Base-by-base conservation (phyloP, 2,888 invertebrate species). In the Diplolepis rosae region DNA sequence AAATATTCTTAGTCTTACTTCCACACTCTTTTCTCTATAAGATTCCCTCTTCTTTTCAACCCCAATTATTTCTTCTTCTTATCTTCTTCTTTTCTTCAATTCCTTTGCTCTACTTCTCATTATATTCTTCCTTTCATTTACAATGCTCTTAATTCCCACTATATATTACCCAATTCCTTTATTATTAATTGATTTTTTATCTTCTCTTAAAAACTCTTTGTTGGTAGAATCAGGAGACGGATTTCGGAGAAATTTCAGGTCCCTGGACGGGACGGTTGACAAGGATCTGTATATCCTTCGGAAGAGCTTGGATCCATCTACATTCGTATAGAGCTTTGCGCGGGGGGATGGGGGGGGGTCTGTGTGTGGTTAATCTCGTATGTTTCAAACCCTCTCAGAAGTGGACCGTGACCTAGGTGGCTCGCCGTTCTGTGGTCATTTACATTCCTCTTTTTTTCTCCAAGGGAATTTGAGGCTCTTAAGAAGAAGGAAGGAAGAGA, bases 401-500 rank as follows among this genome's bases (percentile, higher is more conserved):
- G 66, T 70, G 75, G 75, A 72, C 76, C 75, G 73, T 71, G 73
- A 79, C 77, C 79, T 78, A 79, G 75, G 76, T 75, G 76, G 73
- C 71, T 76, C 68, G 76, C 75, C 74, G 76, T 77, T 77, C 73
- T 73, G 77, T 65, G 76, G 75, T 78, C 79, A 75, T 78, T 78
- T 77, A 77, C 77, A 79, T 76, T 77, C 75, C 70, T 76, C 74
- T 76, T 78, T 71, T 71, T 67, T 65, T 66, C 73, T 70, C 65
- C 66, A 72, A 72, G 69, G 68, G 61, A 79, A 77, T 78, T 80
- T 74, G 71, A 74, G 73, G 76, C 73, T 69, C 72, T 66, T 45
- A 65, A 73, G 76, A 80, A 77, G 77, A 79, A 77, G 78, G 77
- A 80, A 79, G 79, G 78, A 75, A 77, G 76, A 72, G 72, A 24